phyloP scores from a whole-genome alignment of 1,140 invertebrate genomes.

The Drosophila melanica region DNA sequence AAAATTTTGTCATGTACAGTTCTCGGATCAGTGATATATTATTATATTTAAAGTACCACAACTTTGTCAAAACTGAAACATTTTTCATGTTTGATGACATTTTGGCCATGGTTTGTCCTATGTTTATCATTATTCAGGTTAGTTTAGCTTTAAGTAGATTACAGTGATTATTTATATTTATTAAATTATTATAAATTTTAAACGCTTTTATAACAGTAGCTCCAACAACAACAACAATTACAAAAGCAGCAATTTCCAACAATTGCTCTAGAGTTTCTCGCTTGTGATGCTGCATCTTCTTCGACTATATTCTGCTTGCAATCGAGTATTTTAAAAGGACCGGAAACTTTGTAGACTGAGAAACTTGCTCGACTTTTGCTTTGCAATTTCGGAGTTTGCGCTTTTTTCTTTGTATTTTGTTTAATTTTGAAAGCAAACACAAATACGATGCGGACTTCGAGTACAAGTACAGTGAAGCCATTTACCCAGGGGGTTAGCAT shows the following conservation, averaged over 20 bases:
- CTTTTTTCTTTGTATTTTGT: slow-evolving; percentile 57
- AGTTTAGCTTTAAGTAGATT: background rate
- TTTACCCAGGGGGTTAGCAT: slow-evolving; percentile 22
- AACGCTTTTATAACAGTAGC: background rate
- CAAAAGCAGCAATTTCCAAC: slow-evolving; percentile 4
- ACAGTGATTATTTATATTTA: slow-evolving; percentile 9
- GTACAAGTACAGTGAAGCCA: slow-evolving; percentile 47
- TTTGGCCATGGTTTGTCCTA: no score
- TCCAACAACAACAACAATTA: background rate
- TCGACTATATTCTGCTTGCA: slow-evolving; percentile 1
- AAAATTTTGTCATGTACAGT: no score
- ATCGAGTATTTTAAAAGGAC: slow-evolving; percentile 24
- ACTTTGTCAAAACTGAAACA: no score
- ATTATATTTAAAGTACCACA: no score
- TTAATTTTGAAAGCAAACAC: slow-evolving; percentile 74
- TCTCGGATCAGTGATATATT: no score
- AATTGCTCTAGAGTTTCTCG: slow-evolving; percentile 5
- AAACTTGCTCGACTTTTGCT: slow-evolving; percentile 34
- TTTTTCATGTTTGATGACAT: no score
- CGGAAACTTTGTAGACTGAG: slow-evolving; percentile 65
- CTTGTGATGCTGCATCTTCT: background rate
- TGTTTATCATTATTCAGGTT: background rate
- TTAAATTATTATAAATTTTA: slow-evolving; percentile 13
- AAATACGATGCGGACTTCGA: slow-evolving; percentile 38
- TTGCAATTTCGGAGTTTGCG: slow-evolving; percentile 25